phyloP scores from a whole-genome alignment of 2,113 vertebrate species.

The Gnathonemus longibarbis region DNA sequence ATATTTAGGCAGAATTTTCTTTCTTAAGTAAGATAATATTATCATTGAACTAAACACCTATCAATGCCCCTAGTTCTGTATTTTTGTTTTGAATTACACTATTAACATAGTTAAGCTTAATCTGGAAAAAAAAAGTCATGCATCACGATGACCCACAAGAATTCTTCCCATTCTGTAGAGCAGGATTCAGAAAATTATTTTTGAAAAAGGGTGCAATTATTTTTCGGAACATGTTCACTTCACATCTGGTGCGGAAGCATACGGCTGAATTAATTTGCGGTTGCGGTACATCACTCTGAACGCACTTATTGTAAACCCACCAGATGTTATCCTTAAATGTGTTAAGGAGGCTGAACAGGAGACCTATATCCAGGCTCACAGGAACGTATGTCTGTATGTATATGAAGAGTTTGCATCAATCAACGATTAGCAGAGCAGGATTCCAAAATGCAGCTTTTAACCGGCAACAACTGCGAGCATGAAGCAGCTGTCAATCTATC shows the following conservation, averaged over 20 bases:
- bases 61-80: not conserved
- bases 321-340: conserved; percentile 8
- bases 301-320: conserved; percentile 1
- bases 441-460: not conserved
- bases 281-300: not conserved
- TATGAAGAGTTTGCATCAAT: not conserved
- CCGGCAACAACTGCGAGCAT: not conserved
- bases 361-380: not conserved
- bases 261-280: not conserved
- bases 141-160: not conserved
- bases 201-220: not conserved
- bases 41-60: not conserved
- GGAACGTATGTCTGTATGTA: not conserved
- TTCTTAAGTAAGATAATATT: not conserved
- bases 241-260: conserved; percentile 7
- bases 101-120: not conserved
- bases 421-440: not conserved
- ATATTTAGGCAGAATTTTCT: not conserved
- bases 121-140: not conserved
- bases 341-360: not conserved
- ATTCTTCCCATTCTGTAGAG: not conserved
- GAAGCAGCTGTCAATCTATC: not conserved
- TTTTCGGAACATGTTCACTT: not conserved
- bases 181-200: not conserved
- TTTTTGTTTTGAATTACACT: not conserved